A percentile compares a stretch with the other conserved stretches of the same genome.
phyloP scores from a whole-genome alignment of 1,140 invertebrate species.

The Drosophila biarmipes region DNA sequence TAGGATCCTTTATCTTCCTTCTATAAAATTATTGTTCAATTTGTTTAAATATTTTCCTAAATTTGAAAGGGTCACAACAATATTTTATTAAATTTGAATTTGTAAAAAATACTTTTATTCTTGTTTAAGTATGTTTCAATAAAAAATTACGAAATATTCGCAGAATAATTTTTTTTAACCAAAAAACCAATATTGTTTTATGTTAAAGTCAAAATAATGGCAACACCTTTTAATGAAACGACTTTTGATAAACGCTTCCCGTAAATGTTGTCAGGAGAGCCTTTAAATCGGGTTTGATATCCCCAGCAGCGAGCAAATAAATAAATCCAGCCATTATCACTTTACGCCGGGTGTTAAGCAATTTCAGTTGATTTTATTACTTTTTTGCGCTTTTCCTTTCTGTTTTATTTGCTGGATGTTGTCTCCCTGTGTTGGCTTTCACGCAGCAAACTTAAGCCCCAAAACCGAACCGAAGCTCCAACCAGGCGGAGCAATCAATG shows the following conservation, averaged over 20 bases:
- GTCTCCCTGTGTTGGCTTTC: slow-evolving; percentile 32
- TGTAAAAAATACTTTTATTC: too few relatives aligned
- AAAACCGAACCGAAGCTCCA: slow-evolving; percentile 2
- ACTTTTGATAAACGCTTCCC: slow-evolving; percentile 72
- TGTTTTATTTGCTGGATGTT: slow-evolving; percentile 19
- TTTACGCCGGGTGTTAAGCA: slow-evolving; percentile 64
- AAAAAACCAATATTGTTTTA: background rate
- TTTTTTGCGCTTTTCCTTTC: slow-evolving; percentile 52
- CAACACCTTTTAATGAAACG: slow-evolving; percentile 27
- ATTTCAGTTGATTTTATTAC: slow-evolving; percentile 49
- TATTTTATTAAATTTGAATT: too few relatives aligned
- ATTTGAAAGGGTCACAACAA: too few relatives aligned
- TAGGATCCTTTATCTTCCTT: too few relatives aligned
- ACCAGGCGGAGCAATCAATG: slow-evolving; percentile 45
- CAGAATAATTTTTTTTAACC: background rate
- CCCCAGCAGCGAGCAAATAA: slow-evolving; percentile 34
- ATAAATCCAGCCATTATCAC: slow-evolving; percentile 51
- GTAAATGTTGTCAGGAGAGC: slow-evolving; percentile 3
- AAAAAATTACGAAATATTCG: too few relatives aligned
- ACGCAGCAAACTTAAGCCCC: slow-evolving; percentile 26
- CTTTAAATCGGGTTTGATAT: slow-evolving; percentile 22
- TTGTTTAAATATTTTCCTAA: too few relatives aligned
- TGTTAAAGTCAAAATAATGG: background rate
- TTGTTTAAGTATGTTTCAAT: too few relatives aligned
- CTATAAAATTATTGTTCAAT: too few relatives aligned